Base-by-base conservation (phyloP, 2,888 invertebrate genomes). In the Chrysina gloriosa region DNA sequence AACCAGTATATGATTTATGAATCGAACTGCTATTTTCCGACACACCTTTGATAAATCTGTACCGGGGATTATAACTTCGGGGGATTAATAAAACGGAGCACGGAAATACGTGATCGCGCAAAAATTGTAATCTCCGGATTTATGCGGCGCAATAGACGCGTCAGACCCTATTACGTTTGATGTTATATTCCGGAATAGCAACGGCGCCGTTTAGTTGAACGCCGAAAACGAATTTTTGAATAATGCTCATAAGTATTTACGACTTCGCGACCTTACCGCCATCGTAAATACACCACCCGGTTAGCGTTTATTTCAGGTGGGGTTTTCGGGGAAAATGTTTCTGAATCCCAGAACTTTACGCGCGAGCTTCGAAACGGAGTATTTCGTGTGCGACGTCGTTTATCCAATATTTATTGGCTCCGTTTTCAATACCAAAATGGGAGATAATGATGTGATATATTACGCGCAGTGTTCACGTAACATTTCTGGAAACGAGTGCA, bases 171-270 rank as follows among this genome's bases (percentile, higher is more conserved):
- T 61, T 61, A 61, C 58, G 14, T 27, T 42, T 25, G 42, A 42
- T 27, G 58, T 42, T 42, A 61, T 27, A 61, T 39, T 7, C 45
- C 19, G 31, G 31, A 52, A 52, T 29, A 14, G 42, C 23, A 25
- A 19, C 31, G 16, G 31, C 14, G 25, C n/a, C 14, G 11, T 56
- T 29, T 58, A 58, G 34, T 11, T 9, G 34, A 21, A 34, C 42
- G 25, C 42, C 25, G 27, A 42, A 61, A 61, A 61, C 42, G 42
- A 61, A 45, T 45, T 52, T 61, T 42, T 42, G 58, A 42, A 61
- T 61, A 61, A 61, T 42, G 58, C 42, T 42, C 42, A 61, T 42
- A 25, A 42, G 58, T 61, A 61, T 61, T 61, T 61, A 61, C 27
- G 58, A 42, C 42, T 29, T 61, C 16, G 58, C 58, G 58, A 42